phyloP scores from a whole-genome alignment of 1,140 invertebrate genomes.

The Cecropterus lyciades region DNA sequence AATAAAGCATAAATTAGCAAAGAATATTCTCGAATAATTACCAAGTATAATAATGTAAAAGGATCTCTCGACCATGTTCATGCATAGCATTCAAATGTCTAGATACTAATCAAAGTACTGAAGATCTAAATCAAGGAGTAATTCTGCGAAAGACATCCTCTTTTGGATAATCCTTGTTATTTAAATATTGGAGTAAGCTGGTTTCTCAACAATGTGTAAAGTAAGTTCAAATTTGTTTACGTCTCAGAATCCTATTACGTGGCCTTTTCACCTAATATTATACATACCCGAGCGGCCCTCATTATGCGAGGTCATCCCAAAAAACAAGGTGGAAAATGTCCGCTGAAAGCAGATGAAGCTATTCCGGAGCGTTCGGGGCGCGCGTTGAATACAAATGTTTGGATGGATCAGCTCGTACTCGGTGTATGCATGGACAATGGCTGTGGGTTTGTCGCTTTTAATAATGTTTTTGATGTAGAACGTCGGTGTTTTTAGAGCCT shows the following conservation, averaged over 20 bases:
- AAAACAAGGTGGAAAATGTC: constrained; percentile 33
- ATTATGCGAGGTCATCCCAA: constrained; percentile 26
- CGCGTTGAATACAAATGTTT: constrained; percentile 24
- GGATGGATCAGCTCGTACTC: constrained; percentile 18
- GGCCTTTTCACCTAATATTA: constrained; percentile 11
- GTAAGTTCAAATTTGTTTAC: constrained; percentile 1
- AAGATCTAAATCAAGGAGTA: too few species aligned
- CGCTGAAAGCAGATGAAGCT: constrained; percentile 26
- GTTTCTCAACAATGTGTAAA: background rate
- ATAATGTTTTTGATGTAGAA: too few species aligned
- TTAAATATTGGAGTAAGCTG: too few species aligned
- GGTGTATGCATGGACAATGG: constrained; percentile 6
- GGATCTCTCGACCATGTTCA: too few species aligned
- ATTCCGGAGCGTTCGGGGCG: constrained; percentile 14
- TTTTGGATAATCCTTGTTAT: too few species aligned
- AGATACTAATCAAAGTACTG: too few species aligned
- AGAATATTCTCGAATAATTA: too few species aligned
- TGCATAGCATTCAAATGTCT: too few species aligned
- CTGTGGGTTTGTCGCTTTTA: background rate
- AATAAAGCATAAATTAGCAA: too few species aligned
- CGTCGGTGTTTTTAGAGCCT: too few species aligned
- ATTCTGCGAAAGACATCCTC: too few species aligned
- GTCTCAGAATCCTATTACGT: background rate
- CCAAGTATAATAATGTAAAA: too few species aligned
- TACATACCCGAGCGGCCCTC: constrained; percentile 15